These are phyloP conservation scores for Latrodectus hesperus DNA, from an alignment of 2,888 invertebrate species.

Conservation along the genomic window DNA sequence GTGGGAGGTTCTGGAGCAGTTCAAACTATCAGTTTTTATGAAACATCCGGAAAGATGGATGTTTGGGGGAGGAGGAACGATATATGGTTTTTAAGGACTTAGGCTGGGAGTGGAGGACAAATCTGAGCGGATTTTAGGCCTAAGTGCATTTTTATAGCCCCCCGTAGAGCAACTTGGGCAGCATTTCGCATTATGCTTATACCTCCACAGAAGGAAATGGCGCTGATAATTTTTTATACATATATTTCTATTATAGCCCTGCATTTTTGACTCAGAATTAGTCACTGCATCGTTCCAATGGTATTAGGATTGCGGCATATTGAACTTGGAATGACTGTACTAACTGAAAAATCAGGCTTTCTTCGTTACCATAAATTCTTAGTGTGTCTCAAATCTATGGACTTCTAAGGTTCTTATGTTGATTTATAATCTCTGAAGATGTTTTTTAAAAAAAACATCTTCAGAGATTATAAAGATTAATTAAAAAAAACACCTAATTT, in stretches of 20 bases:
- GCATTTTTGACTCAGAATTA: slow-evolving; percentile 19
- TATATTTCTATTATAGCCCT: slow-evolving; percentile 20
- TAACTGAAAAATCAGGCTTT: background rate
- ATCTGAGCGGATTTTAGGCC: slow-evolving; percentile 48
- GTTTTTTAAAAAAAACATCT: no score
- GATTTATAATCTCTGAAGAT: no score
- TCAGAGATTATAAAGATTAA: no score
- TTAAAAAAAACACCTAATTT: no score
- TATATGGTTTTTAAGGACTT: slow-evolving; percentile 47
- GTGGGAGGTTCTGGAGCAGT: slow-evolving; percentile 10
- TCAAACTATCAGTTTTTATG: slow-evolving; percentile 18
- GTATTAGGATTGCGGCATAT: background rate
- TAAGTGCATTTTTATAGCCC: slow-evolving; percentile 66
- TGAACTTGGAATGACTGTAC: background rate
- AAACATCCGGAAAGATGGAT: slow-evolving; percentile 56
- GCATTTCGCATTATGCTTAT: slow-evolving; percentile 32
- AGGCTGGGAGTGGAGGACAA: slow-evolving; percentile 26
- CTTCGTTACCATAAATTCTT: background rate
- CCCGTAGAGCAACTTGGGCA: slow-evolving; percentile 60
- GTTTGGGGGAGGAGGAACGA: background rate
- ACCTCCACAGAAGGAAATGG: slow-evolving; percentile 29
- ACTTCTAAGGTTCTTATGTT: no score
- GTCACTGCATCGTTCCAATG: background rate
- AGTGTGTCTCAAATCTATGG: background rate
- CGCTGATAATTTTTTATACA: slow-evolving; percentile 4